Conservation (phyloP, 37 sponge, comb jelly and placozoan genomes). For the Eunapius fragilis region DNA sequence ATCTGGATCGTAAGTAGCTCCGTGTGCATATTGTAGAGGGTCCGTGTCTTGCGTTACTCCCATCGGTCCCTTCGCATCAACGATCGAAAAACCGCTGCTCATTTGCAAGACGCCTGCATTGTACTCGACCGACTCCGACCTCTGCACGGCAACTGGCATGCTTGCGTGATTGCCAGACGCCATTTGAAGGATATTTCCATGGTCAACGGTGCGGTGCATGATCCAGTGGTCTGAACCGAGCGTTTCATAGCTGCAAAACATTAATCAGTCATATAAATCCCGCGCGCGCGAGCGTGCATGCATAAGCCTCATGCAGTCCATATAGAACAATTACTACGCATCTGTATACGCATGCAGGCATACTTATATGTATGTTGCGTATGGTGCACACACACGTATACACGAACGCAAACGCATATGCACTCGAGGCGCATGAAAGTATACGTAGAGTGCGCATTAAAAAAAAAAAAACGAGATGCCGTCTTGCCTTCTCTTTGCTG, state of each 20-base stretch:
- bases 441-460: too few species aligned
- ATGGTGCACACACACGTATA: too few species aligned
- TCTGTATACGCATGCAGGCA: too few species aligned
- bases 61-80: not conserved
- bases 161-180: not conserved
- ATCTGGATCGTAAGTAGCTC: not conserved
- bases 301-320: too few species aligned
- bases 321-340: too few species aligned
- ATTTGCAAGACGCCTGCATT: not conserved
- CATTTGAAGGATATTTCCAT: not conserved
- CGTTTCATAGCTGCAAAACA: not conserved
- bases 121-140: not conserved
- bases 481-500: too few species aligned
- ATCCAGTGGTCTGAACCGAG: not conserved
- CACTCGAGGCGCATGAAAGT: too few species aligned
- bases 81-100: not conserved
- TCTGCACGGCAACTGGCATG: not conserved
- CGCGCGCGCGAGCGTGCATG: too few species aligned
- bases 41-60: not conserved
- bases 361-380: too few species aligned
- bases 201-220: not conserved
- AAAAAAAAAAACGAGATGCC: too few species aligned
- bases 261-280: too few species aligned
- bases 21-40: not conserved
- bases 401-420: too few species aligned